phyloP scores from a whole-genome alignment of 2,113 vertebrate species.

The Nyctereutes procyonoides region DNA sequence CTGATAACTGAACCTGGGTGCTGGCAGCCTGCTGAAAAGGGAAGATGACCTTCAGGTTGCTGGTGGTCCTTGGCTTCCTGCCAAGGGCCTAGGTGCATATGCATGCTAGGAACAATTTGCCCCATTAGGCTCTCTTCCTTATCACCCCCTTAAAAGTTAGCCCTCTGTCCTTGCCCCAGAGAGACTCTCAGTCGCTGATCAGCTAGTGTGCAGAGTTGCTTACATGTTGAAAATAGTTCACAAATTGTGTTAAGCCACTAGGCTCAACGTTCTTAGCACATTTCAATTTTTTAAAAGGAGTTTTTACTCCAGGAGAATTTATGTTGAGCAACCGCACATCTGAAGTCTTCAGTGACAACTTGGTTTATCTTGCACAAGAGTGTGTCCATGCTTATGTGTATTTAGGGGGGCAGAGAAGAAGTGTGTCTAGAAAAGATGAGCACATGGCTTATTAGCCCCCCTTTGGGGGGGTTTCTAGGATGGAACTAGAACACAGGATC shows the following conservation, averaged over 20 bases:
- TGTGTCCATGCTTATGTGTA: background rate
- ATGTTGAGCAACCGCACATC: background rate
- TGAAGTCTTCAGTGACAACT: background rate
- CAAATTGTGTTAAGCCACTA: background rate
- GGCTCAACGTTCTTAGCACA: background rate
- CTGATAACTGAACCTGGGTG: background rate
- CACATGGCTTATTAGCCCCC: background rate
- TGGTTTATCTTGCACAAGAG: background rate
- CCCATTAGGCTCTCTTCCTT: background rate
- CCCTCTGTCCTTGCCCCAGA: background rate
- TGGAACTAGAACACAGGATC: background rate
- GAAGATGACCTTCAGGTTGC: background rate
- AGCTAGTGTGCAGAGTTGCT: background rate
- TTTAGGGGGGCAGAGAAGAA: background rate
- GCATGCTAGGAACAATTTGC: background rate
- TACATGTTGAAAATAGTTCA: background rate
- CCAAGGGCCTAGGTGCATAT: background rate
- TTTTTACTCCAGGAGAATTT: constrained; percentile 36
- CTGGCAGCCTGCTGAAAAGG: background rate
- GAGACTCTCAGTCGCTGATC: background rate
- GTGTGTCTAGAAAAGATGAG: background rate
- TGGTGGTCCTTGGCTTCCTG: background rate
- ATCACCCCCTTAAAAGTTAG: background rate
- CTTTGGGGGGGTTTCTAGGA: background rate
- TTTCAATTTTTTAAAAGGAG: constrained; percentile 35